Evolutionary conservation across 53 echinoderm and acorn worm genomes (phyloP).

Genomic region (Temnopleurus reevesii): DNA sequence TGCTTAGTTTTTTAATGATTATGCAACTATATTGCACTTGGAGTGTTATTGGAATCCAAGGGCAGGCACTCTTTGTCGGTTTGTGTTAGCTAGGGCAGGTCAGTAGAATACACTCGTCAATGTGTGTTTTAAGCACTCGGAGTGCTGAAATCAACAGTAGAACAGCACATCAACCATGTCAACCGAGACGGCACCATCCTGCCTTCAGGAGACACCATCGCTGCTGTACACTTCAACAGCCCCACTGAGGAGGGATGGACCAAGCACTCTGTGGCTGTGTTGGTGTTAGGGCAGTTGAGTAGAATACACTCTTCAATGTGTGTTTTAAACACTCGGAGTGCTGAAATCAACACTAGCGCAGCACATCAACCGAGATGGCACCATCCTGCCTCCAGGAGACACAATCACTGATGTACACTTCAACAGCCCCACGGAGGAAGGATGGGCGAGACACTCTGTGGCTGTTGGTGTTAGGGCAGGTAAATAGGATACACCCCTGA

Average conservation of each 20-base stretch:
- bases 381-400: conserved; percentile 23
- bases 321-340: no score
- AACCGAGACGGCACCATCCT: conserved; percentile 54
- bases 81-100: background rate
- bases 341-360: no score
- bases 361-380: conserved; percentile 71
- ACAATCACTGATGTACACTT: conserved; percentile 59
- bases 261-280: background rate
- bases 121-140: no score
- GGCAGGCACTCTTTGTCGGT: no score
- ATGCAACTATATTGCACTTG: no score
- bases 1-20: background rate
- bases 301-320: no score
- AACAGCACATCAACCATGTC: no score
- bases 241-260: background rate
- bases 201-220: background rate
- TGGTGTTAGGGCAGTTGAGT: background rate
- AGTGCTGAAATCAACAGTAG: no score
- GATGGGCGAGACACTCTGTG: conserved; percentile 25
- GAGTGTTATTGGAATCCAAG: no score
- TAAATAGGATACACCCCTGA: no score
- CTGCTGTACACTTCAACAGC: conserved; percentile 47
- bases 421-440: conserved; percentile 21
- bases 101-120: no score
- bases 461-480: conserved; percentile 28